Evolutionary conservation across 1,140 invertebrate genomes (phyloP), one percentile per base, ranked within the genome.

Genomic region (Cydia strobilella): DNA sequence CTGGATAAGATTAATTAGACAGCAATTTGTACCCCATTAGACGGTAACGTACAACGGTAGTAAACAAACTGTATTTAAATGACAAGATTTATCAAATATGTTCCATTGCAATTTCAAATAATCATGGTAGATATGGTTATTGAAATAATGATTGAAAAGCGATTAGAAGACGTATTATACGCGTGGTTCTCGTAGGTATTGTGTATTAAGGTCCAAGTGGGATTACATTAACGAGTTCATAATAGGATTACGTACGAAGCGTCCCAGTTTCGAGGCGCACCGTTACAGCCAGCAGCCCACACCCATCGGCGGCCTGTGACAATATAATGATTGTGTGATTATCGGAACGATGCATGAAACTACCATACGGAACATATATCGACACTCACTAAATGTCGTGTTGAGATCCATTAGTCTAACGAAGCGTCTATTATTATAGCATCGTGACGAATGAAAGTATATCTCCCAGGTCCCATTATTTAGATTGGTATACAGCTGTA

Each of bases 171-270:
- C 27, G 35, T 69, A 69, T 69, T 39, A 66, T 42, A n/a, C 65
- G 65, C 63, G 15, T 51, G 63, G 25, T 31, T 65, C 27, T 27
- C 65, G 31, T 69, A 69, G 65, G 65, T 69, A 69, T 69, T 13
- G 65, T 39, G 65, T 69, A 84, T 82, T 73, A 73, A 81, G 81
- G 81, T 79, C 82, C 79, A 73, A 80, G 80, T 80, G 77, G 86
- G 86, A 90, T 90, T 90, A 90, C 82, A 84, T 86, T 90, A 92
- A 90, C 90, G 84, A 91, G 86, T 82, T 88, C 86, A 84, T 92
- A 91, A 92, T 92, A 89, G 88, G 90, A 92, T 92, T 92, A 90
- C 85, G 82, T 86, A 84, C 86, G 79, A 84, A 75, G 80, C 82
- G 89, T 84, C 86, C 88, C 86, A 90, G 86, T 89, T 91, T 81